Conservation (phyloP, 2,888 invertebrate genomes). For the Cosmorhoe ocellata region DNA sequence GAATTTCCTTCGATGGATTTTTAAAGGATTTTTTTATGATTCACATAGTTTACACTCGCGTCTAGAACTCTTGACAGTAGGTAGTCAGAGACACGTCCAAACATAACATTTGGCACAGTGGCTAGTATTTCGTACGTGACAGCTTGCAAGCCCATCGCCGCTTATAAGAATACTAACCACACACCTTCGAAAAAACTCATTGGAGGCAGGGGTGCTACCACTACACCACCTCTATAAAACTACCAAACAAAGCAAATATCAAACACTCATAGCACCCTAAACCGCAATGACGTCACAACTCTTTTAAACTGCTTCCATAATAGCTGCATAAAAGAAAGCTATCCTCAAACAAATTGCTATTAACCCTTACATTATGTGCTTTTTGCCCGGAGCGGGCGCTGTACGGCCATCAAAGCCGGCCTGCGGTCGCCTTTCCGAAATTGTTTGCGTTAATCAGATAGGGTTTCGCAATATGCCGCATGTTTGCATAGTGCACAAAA, state of each 20-base stretch:
- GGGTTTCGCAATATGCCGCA: constrained; percentile 64
- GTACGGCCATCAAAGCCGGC: constrained; percentile 34
- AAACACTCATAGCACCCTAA: constrained; percentile 20
- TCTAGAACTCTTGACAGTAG: no score
- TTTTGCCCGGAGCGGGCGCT: constrained; percentile 21
- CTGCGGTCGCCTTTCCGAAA: constrained; percentile 46
- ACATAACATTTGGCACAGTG: no score
- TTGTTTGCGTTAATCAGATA: constrained; percentile 76
- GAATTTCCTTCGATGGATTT: no score
- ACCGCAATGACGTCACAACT: constrained; percentile 23
- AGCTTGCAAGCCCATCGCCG: no score
- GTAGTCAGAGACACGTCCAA: no score
- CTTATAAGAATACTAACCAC: no score
- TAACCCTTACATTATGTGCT: constrained; percentile 36
- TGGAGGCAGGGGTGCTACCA: no score
- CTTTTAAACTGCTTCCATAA: constrained; percentile 22
- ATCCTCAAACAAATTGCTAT: constrained; percentile 62
- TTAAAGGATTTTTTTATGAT: no score
- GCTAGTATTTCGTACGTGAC: no score
- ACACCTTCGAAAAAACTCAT: no score
- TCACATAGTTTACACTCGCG: no score
- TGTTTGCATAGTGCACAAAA: constrained; percentile 53
- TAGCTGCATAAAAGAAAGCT: constrained; percentile 44
- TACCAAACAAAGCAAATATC: constrained; percentile 12
- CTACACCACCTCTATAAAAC: not conserved